These are phyloP conservation scores for Gerris buenoi DNA, from an alignment of 1,140 invertebrate species.

Conservation along the genomic window DNA sequence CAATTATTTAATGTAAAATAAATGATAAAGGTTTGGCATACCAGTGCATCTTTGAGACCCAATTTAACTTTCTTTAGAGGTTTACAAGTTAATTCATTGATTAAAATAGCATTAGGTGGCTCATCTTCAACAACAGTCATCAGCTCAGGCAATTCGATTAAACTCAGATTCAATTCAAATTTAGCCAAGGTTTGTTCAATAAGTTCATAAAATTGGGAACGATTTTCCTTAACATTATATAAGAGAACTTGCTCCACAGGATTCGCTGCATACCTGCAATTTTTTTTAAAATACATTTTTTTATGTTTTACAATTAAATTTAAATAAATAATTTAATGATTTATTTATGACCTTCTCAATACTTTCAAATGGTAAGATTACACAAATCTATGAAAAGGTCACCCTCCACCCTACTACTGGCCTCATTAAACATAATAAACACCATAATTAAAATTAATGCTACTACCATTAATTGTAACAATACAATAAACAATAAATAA, in stretches of 20 bases:
- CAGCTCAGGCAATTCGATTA: neutral
- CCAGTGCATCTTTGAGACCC: constrained; percentile 14
- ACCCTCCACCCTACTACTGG: too few relatives aligned
- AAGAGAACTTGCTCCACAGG: neutral
- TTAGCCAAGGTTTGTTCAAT: neutral
- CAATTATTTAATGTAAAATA: too few relatives aligned
- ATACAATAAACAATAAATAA: too few relatives aligned
- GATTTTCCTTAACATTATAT: neutral
- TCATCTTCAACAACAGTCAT: neutral
- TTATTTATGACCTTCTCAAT: too few relatives aligned
- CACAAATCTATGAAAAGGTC: too few relatives aligned
- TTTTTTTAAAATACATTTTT: too few relatives aligned
- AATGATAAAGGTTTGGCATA: constrained; percentile 32
- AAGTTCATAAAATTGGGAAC: neutral
- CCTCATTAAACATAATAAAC: too few relatives aligned
- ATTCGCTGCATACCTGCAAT: neutral
- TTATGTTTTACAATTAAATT: too few relatives aligned
- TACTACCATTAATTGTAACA: too few relatives aligned
- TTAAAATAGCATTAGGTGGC: neutral
- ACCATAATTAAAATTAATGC: too few relatives aligned
- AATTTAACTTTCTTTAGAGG: constrained; percentile 23
- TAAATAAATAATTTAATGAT: too few relatives aligned
- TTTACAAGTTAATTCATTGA: constrained; percentile 5
- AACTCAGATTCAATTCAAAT: neutral
- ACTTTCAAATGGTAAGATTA: too few relatives aligned